Conservation (phyloP, 30 jellyfish, hydroid and myxozoan genomes). For the Nemopilema nomurai region DNA sequence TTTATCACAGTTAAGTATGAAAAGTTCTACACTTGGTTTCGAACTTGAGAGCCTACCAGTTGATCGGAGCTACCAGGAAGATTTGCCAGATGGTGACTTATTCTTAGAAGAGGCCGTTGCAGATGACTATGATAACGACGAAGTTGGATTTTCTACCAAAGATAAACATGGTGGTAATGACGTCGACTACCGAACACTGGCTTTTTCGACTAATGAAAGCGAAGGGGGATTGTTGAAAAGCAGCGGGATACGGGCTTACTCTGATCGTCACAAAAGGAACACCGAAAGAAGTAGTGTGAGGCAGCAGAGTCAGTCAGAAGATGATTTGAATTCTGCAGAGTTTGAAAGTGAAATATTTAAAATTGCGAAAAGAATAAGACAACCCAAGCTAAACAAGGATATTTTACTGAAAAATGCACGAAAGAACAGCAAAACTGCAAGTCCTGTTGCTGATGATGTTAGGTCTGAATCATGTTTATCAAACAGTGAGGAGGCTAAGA, state of each 20-base stretch:
- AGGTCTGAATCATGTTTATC: neutral
- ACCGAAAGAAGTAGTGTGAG: neutral
- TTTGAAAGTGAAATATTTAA: constrained; percentile 38
- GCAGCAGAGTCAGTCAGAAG: neutral
- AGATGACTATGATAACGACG: constrained; percentile 12
- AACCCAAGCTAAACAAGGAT: neutral
- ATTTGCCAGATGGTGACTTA: neutral
- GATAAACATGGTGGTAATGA: neutral
- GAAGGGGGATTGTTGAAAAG: neutral
- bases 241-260: neutral
- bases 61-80: neutral
- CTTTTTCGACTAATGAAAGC: neutral
- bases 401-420: neutral
- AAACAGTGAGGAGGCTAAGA: neutral
- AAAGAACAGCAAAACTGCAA: neutral
- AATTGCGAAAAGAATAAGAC: constrained; percentile 5
- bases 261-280: neutral
- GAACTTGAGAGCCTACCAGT: constrained; percentile 60
- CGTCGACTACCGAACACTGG: neutral
- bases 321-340: constrained; percentile 20
- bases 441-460: neutral
- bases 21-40: constrained; percentile 17
- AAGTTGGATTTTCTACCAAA: neutral
- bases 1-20: constrained; percentile 46
- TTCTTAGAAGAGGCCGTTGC: constrained; percentile 39